phyloP scores from a whole-genome alignment of 2,888 invertebrate genomes.

The Strigamia transsilvanica region DNA sequence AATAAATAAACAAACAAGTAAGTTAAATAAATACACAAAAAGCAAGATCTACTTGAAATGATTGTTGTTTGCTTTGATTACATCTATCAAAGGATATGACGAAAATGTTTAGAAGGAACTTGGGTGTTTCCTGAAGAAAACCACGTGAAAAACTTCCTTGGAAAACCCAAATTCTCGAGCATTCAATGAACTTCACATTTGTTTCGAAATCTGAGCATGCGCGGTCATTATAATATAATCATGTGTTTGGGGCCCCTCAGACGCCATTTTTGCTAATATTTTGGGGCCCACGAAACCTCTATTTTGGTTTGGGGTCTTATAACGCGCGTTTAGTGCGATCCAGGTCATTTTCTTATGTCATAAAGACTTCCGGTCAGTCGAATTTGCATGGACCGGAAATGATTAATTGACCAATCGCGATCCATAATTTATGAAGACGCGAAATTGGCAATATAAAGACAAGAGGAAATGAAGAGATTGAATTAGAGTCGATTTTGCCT shows the following conservation, averaged over 20 bases:
- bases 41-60: not conserved
- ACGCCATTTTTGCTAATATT: no score
- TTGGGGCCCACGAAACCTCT: no score
- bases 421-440: conserved; percentile 3
- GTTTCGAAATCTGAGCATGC: no score
- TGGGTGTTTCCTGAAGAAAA: not conserved
- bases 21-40: no score
- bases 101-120: not conserved
- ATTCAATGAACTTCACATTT: no score
- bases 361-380: not conserved
- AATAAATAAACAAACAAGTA: no score
- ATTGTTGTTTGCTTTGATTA: not conserved
- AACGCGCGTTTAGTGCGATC: no score
- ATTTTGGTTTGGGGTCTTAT: no score
- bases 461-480: conserved; percentile 20
- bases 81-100: not conserved
- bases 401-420: not conserved
- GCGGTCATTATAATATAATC: no score
- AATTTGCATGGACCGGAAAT: not conserved
- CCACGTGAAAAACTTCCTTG: conserved; percentile 4
- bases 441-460: conserved; percentile 1
- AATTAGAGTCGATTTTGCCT: not conserved
- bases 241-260: no score
- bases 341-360: not conserved
- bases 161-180: not conserved